phyloP scores from a whole-genome alignment of 2,797 vertebrate species.

The Trematomus bernacchii region DNA sequence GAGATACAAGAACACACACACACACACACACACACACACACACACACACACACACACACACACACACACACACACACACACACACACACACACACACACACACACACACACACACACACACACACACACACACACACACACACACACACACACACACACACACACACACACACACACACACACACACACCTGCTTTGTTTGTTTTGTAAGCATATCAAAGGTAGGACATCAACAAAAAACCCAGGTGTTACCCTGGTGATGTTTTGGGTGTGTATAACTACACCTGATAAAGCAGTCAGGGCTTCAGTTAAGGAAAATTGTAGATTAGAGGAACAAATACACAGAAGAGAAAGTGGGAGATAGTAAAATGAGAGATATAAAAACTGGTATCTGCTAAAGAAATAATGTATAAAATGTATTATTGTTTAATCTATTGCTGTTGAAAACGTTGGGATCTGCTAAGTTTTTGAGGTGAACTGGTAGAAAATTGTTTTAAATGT shows the following conservation, averaged over 20 bases:
- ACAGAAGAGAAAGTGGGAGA: constrained; percentile 18
- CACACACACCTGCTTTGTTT: constrained; percentile 78
- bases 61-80: constrained; percentile 60
- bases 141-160: constrained; percentile 50
- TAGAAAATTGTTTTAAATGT: background rate
- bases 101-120: constrained; percentile 39
- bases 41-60: constrained; percentile 47
- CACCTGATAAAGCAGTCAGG: constrained; percentile 66
- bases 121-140: constrained; percentile 47
- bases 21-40: constrained; percentile 32
- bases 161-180: constrained; percentile 55
- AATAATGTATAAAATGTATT: background rate
- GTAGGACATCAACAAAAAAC: constrained; percentile 78
- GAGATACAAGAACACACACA: constrained; percentile 4
- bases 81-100: constrained; percentile 20
- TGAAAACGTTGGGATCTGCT: background rate
- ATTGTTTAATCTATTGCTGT: no score
- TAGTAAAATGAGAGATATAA: background rate
- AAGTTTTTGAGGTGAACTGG: background rate
- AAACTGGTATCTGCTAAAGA: background rate
- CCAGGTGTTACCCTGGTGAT: constrained; percentile 80
- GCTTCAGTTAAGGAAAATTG: constrained; percentile 13
- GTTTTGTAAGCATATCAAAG: constrained; percentile 85
- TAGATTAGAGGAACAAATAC: background rate
- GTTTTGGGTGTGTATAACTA: constrained; percentile 76